Conservation (phyloP, 2,888 invertebrate genomes). For the Drosophila paranaensis region DNA sequence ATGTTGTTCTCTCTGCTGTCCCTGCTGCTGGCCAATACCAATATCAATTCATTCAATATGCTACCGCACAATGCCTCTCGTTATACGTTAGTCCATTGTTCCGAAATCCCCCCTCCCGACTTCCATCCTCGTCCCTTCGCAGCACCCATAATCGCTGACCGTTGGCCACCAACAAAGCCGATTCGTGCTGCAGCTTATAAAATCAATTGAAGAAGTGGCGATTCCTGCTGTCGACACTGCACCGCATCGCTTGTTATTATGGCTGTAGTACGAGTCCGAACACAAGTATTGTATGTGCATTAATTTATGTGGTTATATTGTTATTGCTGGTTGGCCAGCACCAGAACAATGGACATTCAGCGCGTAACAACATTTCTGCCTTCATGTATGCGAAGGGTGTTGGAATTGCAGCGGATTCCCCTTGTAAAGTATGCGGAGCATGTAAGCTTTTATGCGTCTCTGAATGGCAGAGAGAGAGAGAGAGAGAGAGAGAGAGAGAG, state of each 20-base stretch:
- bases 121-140: neutral
- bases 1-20: conserved; percentile 22
- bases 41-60: conserved; percentile 73
- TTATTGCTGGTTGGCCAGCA: conserved; percentile 22
- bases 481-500: neutral
- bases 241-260: conserved; percentile 41
- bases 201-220: conserved; percentile 72
- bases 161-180: conserved; percentile 70
- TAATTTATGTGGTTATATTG: conserved; percentile 71
- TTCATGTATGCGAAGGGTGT: conserved; percentile 47
- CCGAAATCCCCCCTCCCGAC: conserved; percentile 40
- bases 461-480: neutral
- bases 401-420: conserved; percentile 42
- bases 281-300: conserved; percentile 58
- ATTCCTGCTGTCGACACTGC: conserved; percentile 75
- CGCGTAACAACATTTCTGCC: conserved; percentile 30
- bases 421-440: conserved; percentile 9
- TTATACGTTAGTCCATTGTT: conserved; percentile 67
- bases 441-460: neutral
- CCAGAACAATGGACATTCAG: conserved; percentile 64
- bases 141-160: conserved; percentile 29
- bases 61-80: conserved; percentile 34
- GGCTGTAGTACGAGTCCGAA: conserved; percentile 36
- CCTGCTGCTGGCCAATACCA: conserved; percentile 21
- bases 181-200: conserved; percentile 38